phyloP scores from a whole-genome alignment of 1,140 invertebrate species.

The Halotydeus destructor region DNA sequence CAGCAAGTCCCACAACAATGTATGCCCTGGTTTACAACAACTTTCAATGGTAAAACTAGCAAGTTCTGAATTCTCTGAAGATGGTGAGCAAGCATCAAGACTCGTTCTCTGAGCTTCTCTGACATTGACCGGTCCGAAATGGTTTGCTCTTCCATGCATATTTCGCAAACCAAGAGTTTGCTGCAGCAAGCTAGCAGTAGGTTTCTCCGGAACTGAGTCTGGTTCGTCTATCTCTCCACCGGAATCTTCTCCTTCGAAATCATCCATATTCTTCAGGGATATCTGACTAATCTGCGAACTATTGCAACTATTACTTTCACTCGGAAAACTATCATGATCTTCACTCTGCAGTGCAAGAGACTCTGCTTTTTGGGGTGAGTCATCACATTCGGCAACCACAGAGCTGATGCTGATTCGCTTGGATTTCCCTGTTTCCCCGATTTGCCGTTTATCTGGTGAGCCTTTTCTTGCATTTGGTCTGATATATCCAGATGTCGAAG shows the following conservation, averaged over 20 bases:
- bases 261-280: constrained; percentile 83
- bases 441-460: not conserved
- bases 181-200: too few relatives aligned
- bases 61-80: constrained; percentile 1
- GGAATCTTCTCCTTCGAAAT: constrained; percentile 79
- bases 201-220: too few relatives aligned
- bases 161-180: too few relatives aligned
- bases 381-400: not conserved
- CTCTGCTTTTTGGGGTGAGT: not conserved
- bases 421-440: not conserved
- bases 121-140: too few relatives aligned
- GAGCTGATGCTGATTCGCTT: too few relatives aligned
- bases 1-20: constrained; percentile 74
- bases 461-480: too few relatives aligned
- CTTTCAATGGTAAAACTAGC: constrained; percentile 5
- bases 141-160: too few relatives aligned
- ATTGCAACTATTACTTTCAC: constrained; percentile 22
- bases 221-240: too few relatives aligned
- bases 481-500: not conserved
- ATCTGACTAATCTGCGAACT: constrained; percentile 73
- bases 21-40: constrained; percentile 67
- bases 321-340: not conserved
- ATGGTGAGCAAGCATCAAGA: not conserved
- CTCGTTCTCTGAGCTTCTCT: too few relatives aligned
- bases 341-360: not conserved